phyloP scores from a whole-genome alignment of 1,140 invertebrate species.

The Ceratosolen solmsi region DNA sequence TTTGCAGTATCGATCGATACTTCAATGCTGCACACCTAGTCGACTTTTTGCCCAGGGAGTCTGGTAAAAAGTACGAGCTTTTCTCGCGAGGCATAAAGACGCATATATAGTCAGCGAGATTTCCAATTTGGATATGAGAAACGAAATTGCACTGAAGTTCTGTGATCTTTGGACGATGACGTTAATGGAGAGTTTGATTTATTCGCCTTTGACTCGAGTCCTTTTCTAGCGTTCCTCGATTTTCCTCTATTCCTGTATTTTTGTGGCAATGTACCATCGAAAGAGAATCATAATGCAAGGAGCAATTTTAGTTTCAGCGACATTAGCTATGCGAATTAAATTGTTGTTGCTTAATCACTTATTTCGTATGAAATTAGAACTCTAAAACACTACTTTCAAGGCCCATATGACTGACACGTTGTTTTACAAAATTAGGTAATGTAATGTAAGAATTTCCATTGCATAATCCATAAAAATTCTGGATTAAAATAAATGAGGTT shows the following conservation, averaged over 20 bases:
- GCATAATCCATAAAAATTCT: neutral
- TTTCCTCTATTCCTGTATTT: too few species aligned
- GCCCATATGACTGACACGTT: neutral
- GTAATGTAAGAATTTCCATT: neutral
- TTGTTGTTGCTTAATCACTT: neutral
- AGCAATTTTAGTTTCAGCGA: neutral
- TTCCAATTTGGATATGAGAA: neutral
- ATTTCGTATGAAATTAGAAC: neutral
- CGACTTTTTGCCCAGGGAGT: neutral
- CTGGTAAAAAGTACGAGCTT: neutral
- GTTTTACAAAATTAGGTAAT: neutral
- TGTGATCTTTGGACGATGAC: neutral
- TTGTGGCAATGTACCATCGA: too few species aligned
- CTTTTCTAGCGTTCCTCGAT: too few species aligned
- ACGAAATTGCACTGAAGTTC: neutral
- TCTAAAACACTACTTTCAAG: neutral
- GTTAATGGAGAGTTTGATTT: neutral
- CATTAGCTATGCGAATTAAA: neutral
- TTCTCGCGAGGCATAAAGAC: slow-evolving; percentile 4
- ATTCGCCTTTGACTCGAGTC: too few species aligned
- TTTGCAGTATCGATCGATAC: slow-evolving; percentile 17
- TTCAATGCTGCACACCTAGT: neutral
- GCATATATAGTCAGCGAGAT: neutral
- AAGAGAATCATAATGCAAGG: neutral
- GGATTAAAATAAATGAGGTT: neutral